Evolutionary conservation across 2,888 invertebrate species (phyloP), one percentile per base, ranked within the genome.

Genomic region (Chloroclystis v-ata): DNA sequence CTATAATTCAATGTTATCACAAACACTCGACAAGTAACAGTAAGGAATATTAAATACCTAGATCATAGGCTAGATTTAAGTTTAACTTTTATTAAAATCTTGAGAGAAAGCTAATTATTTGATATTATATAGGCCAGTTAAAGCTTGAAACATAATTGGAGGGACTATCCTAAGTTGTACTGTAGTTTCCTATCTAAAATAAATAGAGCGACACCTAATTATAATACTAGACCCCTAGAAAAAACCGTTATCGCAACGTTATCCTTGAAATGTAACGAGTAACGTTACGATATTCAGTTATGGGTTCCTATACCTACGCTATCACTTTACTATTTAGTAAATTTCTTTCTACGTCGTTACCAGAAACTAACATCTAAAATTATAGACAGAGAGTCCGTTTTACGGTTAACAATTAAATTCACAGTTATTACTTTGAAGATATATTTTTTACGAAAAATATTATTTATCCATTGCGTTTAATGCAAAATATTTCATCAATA

Each of bases 141-240:
- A 73, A 72, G 73, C 75, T 74, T 49, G 59, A 59, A 48, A 64
- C 64, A 62, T 64, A 63, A 59, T 60, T 60, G 56, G 56, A 56
- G 47, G 49, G 56, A 64, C 51, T 58, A 68, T 62, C 65, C 69
- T 75, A 73, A 73, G 67, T 84, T 82, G 84, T 82, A 82, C 82
- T 82, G 72, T 60, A 65, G 67, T 74, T 65, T 65, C 63, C 74
- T 78, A 82, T 29, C 43, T 46, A 66, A 69, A 78, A 79, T 78
- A 81, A 82, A 82, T 81, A 80, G 64, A 76, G 68, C 64, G 60
- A 62, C 57, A 60, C 61, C 59, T 61, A 69, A 51, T 11, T 33
- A 20, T 7, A 14, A 13, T 13, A 13, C 16, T 33, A 20, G n/a
- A n/a, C 16, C 33, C 20, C 10, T 9, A 33, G n/a, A 12, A 12